phyloP scores from a whole-genome alignment of 1,140 invertebrate genomes.

The Ctenoplectra terminalis region DNA sequence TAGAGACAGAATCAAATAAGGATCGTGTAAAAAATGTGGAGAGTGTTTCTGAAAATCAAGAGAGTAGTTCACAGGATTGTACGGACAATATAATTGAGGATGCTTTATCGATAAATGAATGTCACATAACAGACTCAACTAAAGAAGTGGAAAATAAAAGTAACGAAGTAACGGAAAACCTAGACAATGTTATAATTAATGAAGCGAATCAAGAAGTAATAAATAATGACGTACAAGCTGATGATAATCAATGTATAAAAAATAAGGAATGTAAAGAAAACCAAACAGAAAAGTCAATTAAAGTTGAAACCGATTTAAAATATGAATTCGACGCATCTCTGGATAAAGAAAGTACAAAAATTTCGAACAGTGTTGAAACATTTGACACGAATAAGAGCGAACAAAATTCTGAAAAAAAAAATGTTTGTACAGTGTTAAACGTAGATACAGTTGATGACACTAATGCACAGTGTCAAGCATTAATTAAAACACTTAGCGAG shows the following conservation, averaged over 20 bases:
- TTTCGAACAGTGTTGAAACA: constrained; percentile 31
- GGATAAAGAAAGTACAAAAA: constrained; percentile 36
- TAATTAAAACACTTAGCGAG: constrained; percentile 43
- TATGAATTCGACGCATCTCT: not conserved
- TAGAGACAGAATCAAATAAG: not conserved
- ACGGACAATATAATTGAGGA: not conserved
- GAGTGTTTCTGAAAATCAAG: not conserved
- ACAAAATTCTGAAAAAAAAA: constrained; percentile 14
- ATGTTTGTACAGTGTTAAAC: constrained; percentile 39
- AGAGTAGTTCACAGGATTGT: not conserved
- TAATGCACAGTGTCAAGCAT: constrained; percentile 31
- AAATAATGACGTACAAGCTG: not conserved
- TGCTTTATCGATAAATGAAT: not conserved
- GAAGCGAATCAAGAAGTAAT: not conserved
- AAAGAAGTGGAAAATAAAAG: not conserved
- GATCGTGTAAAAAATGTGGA: not conserved
- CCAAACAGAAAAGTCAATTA: not conserved
- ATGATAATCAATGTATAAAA: not conserved
- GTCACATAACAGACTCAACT: not conserved
- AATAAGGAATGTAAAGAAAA: not conserved
- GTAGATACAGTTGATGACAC: not conserved
- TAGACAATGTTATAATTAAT: not conserved
- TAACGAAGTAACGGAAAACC: not conserved
- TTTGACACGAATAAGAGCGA: not conserved
- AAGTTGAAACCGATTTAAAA: not conserved